These are phyloP conservation scores for Sebastes oblongus DNA, from an alignment of 2,797 vertebrate genomes.

Conservation along the genomic window DNA sequence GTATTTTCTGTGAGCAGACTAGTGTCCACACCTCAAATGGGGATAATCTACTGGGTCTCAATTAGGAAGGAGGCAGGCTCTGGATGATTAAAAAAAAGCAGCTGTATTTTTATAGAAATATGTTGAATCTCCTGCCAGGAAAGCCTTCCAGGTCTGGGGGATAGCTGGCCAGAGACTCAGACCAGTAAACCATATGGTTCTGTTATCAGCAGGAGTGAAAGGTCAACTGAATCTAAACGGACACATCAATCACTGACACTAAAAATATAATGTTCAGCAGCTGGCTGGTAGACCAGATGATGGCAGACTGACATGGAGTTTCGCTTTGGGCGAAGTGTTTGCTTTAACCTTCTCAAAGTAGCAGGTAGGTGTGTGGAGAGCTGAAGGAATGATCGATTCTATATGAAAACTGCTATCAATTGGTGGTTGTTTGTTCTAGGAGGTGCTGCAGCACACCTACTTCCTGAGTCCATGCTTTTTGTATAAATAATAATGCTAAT, in stretches of 20 bases:
- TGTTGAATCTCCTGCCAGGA: not conserved
- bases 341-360: not conserved
- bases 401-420: too few relatives aligned
- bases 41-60: not conserved
- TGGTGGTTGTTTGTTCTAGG: too few relatives aligned
- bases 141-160: not conserved
- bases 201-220: conserved; percentile 13
- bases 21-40: not conserved
- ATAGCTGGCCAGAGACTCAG: not conserved
- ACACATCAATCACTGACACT: conserved; percentile 45
- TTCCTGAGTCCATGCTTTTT: too few relatives aligned
- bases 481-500: too few relatives aligned
- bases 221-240: conserved; percentile 40
- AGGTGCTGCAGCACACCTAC: too few relatives aligned
- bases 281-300: not conserved
- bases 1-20: too few relatives aligned
- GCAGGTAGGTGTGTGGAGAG: not conserved
- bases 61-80: not conserved
- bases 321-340: not conserved
- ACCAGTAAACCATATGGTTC: conserved; percentile 4
- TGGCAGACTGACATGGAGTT: not conserved
- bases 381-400: not conserved
- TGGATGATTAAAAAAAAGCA: not conserved
- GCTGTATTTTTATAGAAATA: not conserved
- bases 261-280: conserved; percentile 22